Percentiles rank a stretch among this genome's conserved stretches.
Evolutionary conservation across 1,140 invertebrate genomes (phyloP).

Genomic region (Ruditapes philippinarum): DNA sequence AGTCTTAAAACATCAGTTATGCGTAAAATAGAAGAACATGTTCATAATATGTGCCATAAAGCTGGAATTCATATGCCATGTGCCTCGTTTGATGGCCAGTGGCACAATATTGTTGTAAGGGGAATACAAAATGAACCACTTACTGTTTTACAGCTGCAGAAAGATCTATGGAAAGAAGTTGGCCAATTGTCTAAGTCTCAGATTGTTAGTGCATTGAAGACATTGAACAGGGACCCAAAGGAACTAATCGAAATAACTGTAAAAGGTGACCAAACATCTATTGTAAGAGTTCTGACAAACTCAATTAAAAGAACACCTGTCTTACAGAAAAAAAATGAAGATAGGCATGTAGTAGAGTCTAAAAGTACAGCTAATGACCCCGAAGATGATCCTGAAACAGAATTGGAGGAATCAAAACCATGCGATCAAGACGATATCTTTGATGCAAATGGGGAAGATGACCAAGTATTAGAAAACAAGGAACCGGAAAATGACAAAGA

Average conservation of each 20-base stretch:
- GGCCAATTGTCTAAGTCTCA: background rate
- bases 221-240: background rate
- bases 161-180: conserved; percentile 18
- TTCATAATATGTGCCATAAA: conserved; percentile 6
- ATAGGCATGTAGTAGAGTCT: background rate
- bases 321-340: background rate
- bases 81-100: conserved; percentile 36
- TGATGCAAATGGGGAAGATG: background rate
- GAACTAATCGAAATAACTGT: background rate
- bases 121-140: background rate
- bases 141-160: conserved; percentile 16
- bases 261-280: background rate
- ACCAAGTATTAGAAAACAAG: background rate
- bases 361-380: background rate
- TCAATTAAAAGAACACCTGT: too few relatives aligned
- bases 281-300: background rate
- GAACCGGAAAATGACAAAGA: background rate
- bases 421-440: background rate
- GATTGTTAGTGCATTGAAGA: conserved; percentile 32
- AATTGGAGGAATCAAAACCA: background rate
- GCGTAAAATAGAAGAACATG: background rate
- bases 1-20: background rate
- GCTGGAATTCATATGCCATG: conserved; percentile 14
- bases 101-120: conserved; percentile 39
- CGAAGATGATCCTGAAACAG: background rate